Evolutionary conservation across 2,113 vertebrate genomes (phyloP).

Genomic region (Engystomops pustulosus): DNA sequence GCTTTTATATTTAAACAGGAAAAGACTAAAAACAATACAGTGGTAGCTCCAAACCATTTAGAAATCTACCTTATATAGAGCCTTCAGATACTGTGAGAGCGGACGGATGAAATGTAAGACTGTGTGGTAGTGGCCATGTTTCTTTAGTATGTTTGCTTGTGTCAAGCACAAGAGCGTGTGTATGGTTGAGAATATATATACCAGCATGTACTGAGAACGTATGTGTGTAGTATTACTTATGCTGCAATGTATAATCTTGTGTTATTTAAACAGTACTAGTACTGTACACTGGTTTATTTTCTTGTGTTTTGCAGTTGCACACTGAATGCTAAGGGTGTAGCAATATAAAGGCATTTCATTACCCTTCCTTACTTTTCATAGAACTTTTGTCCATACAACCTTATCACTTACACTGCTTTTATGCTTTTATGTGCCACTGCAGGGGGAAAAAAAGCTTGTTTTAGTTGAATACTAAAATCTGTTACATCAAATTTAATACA

Average conservation of each 20-base stretch:
- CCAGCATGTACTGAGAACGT: slow-evolving; percentile 83
- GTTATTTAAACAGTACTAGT: slow-evolving; percentile 93
- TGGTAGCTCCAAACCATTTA: slow-evolving; percentile 81
- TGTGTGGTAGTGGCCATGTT: slow-evolving; percentile 67
- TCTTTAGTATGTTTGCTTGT: slow-evolving; percentile 65
- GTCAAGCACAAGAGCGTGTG: slow-evolving; percentile 48
- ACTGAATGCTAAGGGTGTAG: slow-evolving; percentile 79
- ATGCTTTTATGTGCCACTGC: slow-evolving; percentile 34
- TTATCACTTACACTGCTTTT: slow-evolving; percentile 14
- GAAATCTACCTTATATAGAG: slow-evolving; percentile 86
- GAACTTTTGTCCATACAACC: slow-evolving; percentile 1
- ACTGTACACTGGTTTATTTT: slow-evolving; percentile 85
- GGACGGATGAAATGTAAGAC: slow-evolving; percentile 65
- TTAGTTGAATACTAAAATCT: too few relatives aligned
- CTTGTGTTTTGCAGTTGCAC: slow-evolving; percentile 83
- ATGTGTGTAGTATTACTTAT: slow-evolving; percentile 84
- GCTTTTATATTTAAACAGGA: slow-evolving; percentile 83
- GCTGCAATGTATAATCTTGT: slow-evolving; percentile 86
- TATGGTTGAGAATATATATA: slow-evolving; percentile 65
- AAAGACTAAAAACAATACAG: slow-evolving; percentile 60
- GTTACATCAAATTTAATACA: too few relatives aligned
- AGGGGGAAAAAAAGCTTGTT: too few relatives aligned
- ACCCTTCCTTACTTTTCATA: slow-evolving; percentile 21
- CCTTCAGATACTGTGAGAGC: slow-evolving; percentile 88
- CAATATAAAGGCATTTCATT: slow-evolving; percentile 72